Evolutionary conservation across 2,888 invertebrate genomes (phyloP).

Genomic region (Pseudococcus jackbeardsleyi): DNA sequence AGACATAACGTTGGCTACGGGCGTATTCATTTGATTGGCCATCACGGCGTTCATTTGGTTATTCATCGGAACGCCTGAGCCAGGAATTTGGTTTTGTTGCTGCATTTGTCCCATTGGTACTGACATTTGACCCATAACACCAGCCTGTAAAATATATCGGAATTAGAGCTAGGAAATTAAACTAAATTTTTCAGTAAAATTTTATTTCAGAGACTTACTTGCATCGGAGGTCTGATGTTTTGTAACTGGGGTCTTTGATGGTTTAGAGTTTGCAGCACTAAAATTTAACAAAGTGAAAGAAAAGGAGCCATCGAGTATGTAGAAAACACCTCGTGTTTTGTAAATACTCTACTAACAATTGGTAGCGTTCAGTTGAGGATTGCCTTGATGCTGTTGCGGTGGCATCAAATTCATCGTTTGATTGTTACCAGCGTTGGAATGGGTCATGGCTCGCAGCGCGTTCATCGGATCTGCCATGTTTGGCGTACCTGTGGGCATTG

Average conservation of each 20-base stretch:
- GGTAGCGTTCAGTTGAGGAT: constrained; percentile 56
- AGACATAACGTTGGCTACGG: neutral
- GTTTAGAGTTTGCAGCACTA: constrained; percentile 40
- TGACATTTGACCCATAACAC: constrained; percentile 69
- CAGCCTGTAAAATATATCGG: constrained; percentile 27
- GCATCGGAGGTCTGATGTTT: neutral
- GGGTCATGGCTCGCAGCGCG: constrained; percentile 87
- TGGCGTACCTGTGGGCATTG: neutral
- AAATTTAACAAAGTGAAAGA: neutral
- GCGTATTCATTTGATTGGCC: constrained; percentile 66
- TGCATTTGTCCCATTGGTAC: constrained; percentile 71
- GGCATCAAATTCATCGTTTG: constrained; percentile 66
- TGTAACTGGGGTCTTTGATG: constrained; percentile 14
- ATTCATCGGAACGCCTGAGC: constrained; percentile 67
- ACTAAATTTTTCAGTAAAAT: too few species aligned
- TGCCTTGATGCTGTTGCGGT: constrained; percentile 63
- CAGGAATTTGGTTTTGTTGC: neutral
- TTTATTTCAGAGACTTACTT: neutral
- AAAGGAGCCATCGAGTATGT: neutral
- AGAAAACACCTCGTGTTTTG: neutral
- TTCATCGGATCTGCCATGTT: constrained; percentile 87
- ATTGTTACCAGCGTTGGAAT: constrained; percentile 74
- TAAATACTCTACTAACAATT: constrained; percentile 59
- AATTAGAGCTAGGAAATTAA: too few species aligned
- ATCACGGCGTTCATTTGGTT: constrained; percentile 66